Conservation (phyloP, 2,113 vertebrate species). For the Hyaena hyaena region DNA sequence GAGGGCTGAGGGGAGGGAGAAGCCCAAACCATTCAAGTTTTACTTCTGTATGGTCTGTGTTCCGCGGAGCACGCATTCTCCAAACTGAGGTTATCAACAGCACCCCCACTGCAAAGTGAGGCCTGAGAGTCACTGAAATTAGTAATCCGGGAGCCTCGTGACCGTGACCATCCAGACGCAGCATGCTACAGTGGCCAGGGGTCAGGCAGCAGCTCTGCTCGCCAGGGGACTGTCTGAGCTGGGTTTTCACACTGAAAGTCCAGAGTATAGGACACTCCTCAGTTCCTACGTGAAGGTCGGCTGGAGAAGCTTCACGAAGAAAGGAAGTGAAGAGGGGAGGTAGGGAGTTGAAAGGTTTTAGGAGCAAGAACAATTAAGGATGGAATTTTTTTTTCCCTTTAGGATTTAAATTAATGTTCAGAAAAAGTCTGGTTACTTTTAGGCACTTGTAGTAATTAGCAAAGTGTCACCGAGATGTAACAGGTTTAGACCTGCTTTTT, state of each 20-base stretch:
- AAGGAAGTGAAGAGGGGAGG: neutral
- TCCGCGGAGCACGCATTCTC: neutral
- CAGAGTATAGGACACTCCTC: neutral
- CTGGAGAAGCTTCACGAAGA: neutral
- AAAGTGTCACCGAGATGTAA: neutral
- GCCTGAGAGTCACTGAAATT: neutral
- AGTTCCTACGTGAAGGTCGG: neutral
- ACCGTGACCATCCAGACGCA: neutral
- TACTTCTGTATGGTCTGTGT: neutral
- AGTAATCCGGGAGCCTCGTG: neutral
- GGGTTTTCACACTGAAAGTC: neutral
- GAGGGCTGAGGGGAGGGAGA: too few relatives aligned
- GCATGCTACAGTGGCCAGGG: neutral
- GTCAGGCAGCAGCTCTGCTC: neutral
- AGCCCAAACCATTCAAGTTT: neutral
- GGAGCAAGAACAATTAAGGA: neutral
- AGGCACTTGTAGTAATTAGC: neutral
- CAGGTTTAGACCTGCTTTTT: neutral
- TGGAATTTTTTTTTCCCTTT: neutral
- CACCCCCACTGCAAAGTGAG: neutral
- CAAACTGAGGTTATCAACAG: neutral
- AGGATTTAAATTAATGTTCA: neutral
- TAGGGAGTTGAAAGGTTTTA: neutral
- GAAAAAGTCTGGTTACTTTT: neutral
- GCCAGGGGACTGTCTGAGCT: neutral